Evolutionary conservation across 2,888 invertebrate genomes (phyloP), one percentile per base, ranked within the genome.

Genomic region (Conomelus anceps): DNA sequence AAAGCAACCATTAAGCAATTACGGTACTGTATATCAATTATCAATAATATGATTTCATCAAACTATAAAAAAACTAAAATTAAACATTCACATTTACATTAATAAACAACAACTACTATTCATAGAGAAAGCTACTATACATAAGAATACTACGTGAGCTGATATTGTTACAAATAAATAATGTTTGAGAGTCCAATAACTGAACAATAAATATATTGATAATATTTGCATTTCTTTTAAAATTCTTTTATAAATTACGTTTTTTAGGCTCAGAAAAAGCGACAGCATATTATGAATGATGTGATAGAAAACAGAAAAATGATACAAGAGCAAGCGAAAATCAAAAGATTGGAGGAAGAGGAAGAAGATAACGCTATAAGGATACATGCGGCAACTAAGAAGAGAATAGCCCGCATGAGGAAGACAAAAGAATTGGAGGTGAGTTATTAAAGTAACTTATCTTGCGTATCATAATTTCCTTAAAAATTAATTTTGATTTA

Each of bases 381-480:
- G 84, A 93, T 94, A 34, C 94, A 94, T 91, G 92, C 93, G 22
- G 92, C 93, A 29, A 93, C 94, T 0, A 94, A 94, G 91, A 92
- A 93, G 17, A 93, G 92, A 84, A 93, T 95, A 85, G 93, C 94
- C 63, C 92, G 93, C 84, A 92, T 94, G 84, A 94, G 93, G 90
- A 93, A 93, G 90, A 91, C 92, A 29, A 93, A 92, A 90, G 93
- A 93, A 90, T 92, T 92, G 84, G 92, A 93, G 92, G 93, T 93
- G 92, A 91, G n/a, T 29, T 22, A 7, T 87, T 23, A n/a, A 11
- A 26, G 11, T 26, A 84, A 84, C 13, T 6, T 9, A 84, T 84
- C 6, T 84, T 84, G 63, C 17, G 63, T 11, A 41, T n/a, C n/a
- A n/a, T 26, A 11, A 26, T 26, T 26, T 26, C 4, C 4, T 26